A percentile compares a stretch with the other conserved stretches of the same genome.
Evolutionary conservation across 2,888 invertebrate species (phyloP).

Genomic region (Eledone cirrhosa): DNA sequence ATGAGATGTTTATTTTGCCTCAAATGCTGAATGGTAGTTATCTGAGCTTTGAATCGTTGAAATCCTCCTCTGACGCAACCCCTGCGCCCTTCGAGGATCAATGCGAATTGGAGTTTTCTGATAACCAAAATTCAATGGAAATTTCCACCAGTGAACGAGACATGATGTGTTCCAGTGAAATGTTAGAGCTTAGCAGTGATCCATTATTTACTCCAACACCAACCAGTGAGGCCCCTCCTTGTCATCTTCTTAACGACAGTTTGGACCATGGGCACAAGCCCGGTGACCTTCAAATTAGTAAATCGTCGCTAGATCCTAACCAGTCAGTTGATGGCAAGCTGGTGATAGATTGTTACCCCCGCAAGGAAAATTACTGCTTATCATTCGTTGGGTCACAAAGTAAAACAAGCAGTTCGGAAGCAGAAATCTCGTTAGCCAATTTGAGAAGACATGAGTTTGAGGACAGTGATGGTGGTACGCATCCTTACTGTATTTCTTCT

Average conservation of each 20-base stretch:
- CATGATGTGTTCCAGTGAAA: constrained; percentile 61
- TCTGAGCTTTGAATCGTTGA: constrained; percentile 47
- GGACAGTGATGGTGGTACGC: constrained; percentile 37
- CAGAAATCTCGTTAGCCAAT: constrained; percentile 46
- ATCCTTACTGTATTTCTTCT: constrained; percentile 39
- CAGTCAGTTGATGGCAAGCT: constrained; percentile 43
- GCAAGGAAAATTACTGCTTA: constrained; percentile 57
- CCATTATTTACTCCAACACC: constrained; percentile 60
- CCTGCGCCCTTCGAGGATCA: constrained; percentile 39
- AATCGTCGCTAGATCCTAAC: constrained; percentile 38
- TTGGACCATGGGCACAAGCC: constrained; percentile 37
- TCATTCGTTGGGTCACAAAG: constrained; percentile 56
- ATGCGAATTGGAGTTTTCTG: constrained; percentile 57
- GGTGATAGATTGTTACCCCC: constrained; percentile 52
- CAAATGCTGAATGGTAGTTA: constrained; percentile 51
- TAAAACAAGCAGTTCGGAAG: constrained; percentile 47
- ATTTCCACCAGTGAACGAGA: constrained; percentile 58
- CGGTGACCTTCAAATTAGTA: constrained; percentile 37
- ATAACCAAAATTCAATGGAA: constrained; percentile 57
- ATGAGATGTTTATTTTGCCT: constrained; percentile 45
- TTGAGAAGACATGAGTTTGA: neutral
- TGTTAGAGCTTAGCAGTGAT: constrained; percentile 58
- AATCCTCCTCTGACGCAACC: constrained; percentile 39
- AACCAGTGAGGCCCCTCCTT: constrained; percentile 38
- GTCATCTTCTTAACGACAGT: constrained; percentile 44